A percentile compares a stretch with the other conserved stretches of the same genome.
Evolutionary conservation across 2,888 invertebrate species (phyloP).

Genomic region (Smittia aterrima): DNA sequence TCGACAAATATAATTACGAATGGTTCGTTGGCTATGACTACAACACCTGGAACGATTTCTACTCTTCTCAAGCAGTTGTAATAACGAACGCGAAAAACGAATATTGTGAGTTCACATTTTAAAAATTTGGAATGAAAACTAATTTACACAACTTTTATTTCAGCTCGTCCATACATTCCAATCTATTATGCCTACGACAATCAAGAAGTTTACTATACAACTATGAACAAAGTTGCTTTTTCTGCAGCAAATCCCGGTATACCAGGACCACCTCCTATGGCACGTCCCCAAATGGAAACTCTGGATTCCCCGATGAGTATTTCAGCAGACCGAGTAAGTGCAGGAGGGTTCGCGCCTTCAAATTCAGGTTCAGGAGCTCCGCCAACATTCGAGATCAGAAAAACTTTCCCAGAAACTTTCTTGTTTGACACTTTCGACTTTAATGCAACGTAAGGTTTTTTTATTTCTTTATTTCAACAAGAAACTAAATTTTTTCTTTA

Average conservation of each 20-base stretch:
- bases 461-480: too few relatives aligned
- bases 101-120: neutral
- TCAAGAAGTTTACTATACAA: neutral
- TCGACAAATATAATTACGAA: conserved; percentile 1
- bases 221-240: neutral
- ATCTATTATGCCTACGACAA: neutral
- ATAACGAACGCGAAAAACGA: conserved; percentile 23
- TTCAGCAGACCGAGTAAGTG: neutral
- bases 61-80: neutral
- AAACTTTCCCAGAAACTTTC: conserved; percentile 35
- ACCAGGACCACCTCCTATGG: neutral
- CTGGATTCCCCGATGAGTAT: neutral
- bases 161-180: neutral
- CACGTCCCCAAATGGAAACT: neutral
- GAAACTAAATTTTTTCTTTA: too few relatives aligned
- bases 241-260: neutral
- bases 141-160: neutral
- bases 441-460: neutral
- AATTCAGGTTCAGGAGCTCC: neutral
- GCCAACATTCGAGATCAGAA: conserved; percentile 20
- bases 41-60: neutral
- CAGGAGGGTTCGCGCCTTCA: neutral
- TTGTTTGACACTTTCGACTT: conserved; percentile 6
- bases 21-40: neutral
- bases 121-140: neutral